Percentiles rank a stretch among this genome's conserved stretches.
Conservation (phyloP, 1,140 invertebrate species). For the Pomacea maculata region DNA sequence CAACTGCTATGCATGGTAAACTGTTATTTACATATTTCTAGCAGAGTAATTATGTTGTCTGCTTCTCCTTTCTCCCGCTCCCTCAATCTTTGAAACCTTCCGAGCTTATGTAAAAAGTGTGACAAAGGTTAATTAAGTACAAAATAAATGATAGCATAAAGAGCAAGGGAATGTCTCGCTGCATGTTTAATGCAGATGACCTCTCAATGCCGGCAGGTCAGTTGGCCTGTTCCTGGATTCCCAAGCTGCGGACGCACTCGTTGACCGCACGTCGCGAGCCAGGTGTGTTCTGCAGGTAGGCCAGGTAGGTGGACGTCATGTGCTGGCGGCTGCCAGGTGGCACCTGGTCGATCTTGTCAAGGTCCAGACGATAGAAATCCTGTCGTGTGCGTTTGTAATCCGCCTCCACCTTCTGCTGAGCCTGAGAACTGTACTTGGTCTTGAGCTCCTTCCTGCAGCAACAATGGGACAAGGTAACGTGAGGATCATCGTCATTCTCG, state of each 20-base stretch:
- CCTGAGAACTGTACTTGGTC: constrained; percentile 52
- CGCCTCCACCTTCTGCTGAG: constrained; percentile 46
- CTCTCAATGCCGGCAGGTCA: neutral
- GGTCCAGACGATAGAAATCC: constrained; percentile 62
- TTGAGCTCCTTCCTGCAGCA: constrained; percentile 51
- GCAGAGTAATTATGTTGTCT: too few species aligned
- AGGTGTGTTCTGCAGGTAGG: constrained; percentile 62
- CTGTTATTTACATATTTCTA: too few species aligned
- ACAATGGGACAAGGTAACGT: constrained; percentile 6
- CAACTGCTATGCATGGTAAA: too few species aligned
- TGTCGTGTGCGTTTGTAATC: constrained; percentile 60
- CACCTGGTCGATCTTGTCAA: constrained; percentile 58
- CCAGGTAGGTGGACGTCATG: constrained; percentile 59
- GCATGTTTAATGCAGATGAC: neutral
- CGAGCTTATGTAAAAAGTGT: too few species aligned
- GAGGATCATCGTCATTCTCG: neutral
- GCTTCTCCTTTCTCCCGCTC: too few species aligned
- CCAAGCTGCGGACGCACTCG: constrained; percentile 49
- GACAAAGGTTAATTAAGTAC: too few species aligned
- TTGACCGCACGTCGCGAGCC: constrained; percentile 57
- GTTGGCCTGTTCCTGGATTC: constrained; percentile 26
- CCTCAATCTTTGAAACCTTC: too few species aligned
- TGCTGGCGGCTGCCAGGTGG: constrained; percentile 51
- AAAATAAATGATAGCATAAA: too few species aligned
- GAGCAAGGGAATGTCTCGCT: too few species aligned